Percentiles rank a stretch among this genome's conserved stretches.
Evolutionary conservation across 1,140 invertebrate species (phyloP).

Genomic region (Metopolophium dirhodum): DNA sequence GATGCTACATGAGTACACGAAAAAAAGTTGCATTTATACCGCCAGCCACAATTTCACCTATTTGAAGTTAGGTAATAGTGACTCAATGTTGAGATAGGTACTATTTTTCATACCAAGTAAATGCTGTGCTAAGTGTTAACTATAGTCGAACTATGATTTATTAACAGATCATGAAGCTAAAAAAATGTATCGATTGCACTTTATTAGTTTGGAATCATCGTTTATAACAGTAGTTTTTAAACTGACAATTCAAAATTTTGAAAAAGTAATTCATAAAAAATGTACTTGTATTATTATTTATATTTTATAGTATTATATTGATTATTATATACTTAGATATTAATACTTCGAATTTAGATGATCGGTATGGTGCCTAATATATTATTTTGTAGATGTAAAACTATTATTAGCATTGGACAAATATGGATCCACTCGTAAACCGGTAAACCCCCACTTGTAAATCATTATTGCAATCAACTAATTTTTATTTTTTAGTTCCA

Average conservation of each 20-base stretch:
- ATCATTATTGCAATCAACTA: neutral
- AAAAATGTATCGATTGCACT: neutral
- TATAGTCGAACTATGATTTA: neutral
- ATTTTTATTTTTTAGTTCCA: neutral
- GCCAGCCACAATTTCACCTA: neutral
- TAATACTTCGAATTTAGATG: neutral
- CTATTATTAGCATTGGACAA: neutral
- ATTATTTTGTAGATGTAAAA: neutral
- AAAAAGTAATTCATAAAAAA: too few species aligned
- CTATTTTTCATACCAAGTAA: neutral
- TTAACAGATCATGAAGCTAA: too few species aligned
- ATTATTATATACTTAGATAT: too few species aligned
- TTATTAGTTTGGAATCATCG: neutral
- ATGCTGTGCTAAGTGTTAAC: neutral
- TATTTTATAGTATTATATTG: too few species aligned
- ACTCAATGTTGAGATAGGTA: neutral
- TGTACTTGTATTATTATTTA: too few species aligned
- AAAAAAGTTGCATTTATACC: neutral
- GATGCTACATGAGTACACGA: too few species aligned
- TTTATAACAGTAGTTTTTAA: neutral
- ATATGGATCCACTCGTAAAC: neutral
- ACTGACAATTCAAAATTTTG: neutral
- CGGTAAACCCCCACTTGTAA: neutral
- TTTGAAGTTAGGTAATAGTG: neutral
- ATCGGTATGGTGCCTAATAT: neutral